Conservation (phyloP, 2,888 invertebrate genomes). For the Aspidiotus rigidus region DNA sequence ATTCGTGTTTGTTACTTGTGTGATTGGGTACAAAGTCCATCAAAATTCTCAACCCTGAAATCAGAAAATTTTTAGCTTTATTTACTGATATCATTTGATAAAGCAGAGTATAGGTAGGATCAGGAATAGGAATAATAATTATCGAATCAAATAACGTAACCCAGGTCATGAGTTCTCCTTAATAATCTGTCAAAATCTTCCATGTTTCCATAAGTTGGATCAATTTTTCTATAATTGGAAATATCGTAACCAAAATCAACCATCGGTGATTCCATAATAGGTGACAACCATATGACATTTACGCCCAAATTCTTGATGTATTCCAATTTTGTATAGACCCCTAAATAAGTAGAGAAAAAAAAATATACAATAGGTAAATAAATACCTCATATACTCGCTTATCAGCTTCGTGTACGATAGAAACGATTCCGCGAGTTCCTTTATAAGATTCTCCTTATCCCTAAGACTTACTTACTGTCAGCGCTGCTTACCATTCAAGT, state of each 20-base stretch:
- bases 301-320: slow-evolving; percentile 18
- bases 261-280: slow-evolving; percentile 22
- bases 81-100: too few relatives aligned
- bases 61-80: too few relatives aligned
- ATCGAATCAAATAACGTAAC: neutral
- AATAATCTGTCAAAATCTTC: slow-evolving; percentile 18
- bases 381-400: slow-evolving; percentile 48
- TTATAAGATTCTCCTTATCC: too few relatives aligned
- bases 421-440: too few relatives aligned
- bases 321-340: slow-evolving; percentile 3
- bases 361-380: neutral
- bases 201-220: slow-evolving; percentile 18
- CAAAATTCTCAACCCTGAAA: slow-evolving; percentile 51
- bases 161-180: slow-evolving; percentile 7
- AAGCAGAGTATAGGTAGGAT: too few relatives aligned
- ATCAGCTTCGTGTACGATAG: too few relatives aligned
- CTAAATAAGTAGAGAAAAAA: slow-evolving; percentile 7
- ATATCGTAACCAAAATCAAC: slow-evolving; percentile 28
- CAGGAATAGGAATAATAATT: too few relatives aligned
- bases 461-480: too few relatives aligned
- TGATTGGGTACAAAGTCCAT: slow-evolving; percentile 66
- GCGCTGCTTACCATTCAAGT: slow-evolving; percentile 53
- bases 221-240: slow-evolving; percentile 25
- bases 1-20: slow-evolving; percentile 65
- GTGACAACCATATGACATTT: slow-evolving; percentile 26